Conservation (phyloP, 2,888 invertebrate genomes). For the Dasypolia templi region DNA sequence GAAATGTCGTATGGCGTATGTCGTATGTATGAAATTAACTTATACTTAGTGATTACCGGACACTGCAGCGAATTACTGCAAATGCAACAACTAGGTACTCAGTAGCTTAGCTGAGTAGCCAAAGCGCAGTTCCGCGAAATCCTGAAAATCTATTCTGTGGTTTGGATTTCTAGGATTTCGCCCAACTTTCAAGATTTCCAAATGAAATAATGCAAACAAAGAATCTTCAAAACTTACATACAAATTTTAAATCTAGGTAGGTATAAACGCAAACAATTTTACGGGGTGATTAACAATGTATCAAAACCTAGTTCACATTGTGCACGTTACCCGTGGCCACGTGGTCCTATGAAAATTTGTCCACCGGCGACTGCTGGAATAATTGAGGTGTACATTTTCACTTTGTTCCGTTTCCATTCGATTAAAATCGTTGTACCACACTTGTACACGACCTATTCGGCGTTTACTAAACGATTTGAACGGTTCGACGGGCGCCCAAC, state of each 20-base stretch:
- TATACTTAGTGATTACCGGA: not conserved
- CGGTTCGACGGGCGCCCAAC: slow-evolving; percentile 86
- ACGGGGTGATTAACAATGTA: slow-evolving; percentile 65
- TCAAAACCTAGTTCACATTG: slow-evolving; percentile 68
- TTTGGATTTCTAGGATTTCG: not conserved
- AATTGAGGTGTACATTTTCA: slow-evolving; percentile 91
- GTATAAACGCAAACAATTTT: slow-evolving; percentile 60
- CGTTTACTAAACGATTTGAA: slow-evolving; percentile 90
- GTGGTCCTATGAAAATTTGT: slow-evolving; percentile 86
- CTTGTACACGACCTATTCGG: slow-evolving; percentile 89
- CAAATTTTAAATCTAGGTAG: slow-evolving; percentile 11
- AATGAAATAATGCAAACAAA: slow-evolving; percentile 7
- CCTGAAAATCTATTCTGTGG: not conserved
- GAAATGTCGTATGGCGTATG: no score
- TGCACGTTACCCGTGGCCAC: slow-evolving; percentile 76
- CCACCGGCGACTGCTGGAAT: slow-evolving; percentile 87
- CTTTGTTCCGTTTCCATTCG: slow-evolving; percentile 90
- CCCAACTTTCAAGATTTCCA: not conserved
- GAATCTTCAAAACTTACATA: not conserved
- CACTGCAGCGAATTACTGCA: not conserved
- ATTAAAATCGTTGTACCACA: slow-evolving; percentile 90
- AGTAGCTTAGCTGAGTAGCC: not conserved
- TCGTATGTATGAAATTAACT: no score
- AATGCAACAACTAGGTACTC: not conserved
- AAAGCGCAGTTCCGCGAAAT: not conserved